These are phyloP conservation scores for Cervus canadensis DNA, from an alignment of 2,113 vertebrate species.

Conservation along the genomic window DNA sequence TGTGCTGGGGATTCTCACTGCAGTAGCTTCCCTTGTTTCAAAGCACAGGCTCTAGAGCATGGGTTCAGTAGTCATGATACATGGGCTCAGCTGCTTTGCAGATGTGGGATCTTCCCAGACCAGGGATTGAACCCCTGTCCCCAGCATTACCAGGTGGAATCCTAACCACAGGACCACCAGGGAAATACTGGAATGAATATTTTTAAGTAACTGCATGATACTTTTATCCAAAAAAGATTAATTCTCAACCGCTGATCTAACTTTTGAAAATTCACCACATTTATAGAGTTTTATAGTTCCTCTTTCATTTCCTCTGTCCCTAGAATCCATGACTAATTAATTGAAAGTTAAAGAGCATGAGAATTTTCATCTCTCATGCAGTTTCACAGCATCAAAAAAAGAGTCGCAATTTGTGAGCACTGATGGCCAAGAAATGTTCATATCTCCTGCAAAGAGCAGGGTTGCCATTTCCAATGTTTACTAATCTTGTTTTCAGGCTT, in stretches of 20 bases:
- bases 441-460: background rate
- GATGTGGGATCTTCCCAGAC: background rate
- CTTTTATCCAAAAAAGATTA: background rate
- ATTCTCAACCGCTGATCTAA: background rate
- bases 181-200: background rate
- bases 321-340: background rate
- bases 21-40: background rate
- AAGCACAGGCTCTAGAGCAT: background rate
- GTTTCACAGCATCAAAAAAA: background rate
- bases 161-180: background rate
- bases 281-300: background rate
- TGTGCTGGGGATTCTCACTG: background rate
- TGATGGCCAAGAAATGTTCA: background rate
- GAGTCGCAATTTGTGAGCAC: background rate
- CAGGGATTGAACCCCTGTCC: background rate
- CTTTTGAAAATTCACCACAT: background rate
- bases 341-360: background rate
- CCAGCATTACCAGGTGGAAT: background rate
- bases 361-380: background rate
- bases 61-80: background rate
- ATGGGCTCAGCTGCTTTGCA: background rate
- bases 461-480: background rate
- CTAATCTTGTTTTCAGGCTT: constrained; percentile 11
- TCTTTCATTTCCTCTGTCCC: background rate
- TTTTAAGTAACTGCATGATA: background rate